Evolutionary conservation across 2,797 vertebrate genomes (phyloP).

Genomic region (Thalassophryne amazonica): DNA sequence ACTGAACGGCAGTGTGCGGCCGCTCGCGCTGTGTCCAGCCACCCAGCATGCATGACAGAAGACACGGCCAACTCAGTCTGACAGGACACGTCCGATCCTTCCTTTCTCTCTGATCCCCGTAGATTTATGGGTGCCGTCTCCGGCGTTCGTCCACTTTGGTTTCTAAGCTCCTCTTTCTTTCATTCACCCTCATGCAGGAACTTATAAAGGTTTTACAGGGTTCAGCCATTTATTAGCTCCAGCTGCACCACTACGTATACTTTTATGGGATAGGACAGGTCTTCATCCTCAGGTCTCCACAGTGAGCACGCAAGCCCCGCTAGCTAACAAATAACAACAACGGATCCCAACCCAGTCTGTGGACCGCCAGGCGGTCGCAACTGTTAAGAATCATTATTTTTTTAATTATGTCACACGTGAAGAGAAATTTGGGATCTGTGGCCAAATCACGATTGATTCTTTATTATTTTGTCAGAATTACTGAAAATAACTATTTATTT

Average conservation of each 20-base stretch:
- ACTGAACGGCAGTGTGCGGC: too few species aligned
- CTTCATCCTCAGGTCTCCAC: constrained; percentile 44
- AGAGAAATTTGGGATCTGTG: too few species aligned
- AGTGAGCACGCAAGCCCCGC: constrained; percentile 2
- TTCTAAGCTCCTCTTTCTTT: constrained; percentile 42
- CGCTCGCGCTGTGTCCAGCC: constrained; percentile 29
- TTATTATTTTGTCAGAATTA: too few species aligned
- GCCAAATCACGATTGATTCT: too few species aligned
- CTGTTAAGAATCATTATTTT: too few species aligned
- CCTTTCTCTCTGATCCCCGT: constrained; percentile 56
- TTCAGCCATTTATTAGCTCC: constrained; percentile 74
- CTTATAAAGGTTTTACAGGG: constrained; percentile 68
- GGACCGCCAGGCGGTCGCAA: too few species aligned
- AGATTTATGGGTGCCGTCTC: constrained; percentile 59
- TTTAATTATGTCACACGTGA: too few species aligned
- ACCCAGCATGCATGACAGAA: constrained; percentile 44
- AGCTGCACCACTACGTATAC: constrained; percentile 65
- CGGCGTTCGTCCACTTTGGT: constrained; percentile 41
- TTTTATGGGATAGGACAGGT: constrained; percentile 69
- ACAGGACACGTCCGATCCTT: constrained; percentile 61
- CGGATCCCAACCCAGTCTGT: too few species aligned
- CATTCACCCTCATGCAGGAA: constrained; percentile 46
- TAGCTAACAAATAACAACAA: constrained; percentile 25
- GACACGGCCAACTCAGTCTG: constrained; percentile 33
- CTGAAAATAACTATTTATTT: too few species aligned